phyloP scores from a whole-genome alignment of 2,888 invertebrate species.

The Brassicogethes aeneus region DNA sequence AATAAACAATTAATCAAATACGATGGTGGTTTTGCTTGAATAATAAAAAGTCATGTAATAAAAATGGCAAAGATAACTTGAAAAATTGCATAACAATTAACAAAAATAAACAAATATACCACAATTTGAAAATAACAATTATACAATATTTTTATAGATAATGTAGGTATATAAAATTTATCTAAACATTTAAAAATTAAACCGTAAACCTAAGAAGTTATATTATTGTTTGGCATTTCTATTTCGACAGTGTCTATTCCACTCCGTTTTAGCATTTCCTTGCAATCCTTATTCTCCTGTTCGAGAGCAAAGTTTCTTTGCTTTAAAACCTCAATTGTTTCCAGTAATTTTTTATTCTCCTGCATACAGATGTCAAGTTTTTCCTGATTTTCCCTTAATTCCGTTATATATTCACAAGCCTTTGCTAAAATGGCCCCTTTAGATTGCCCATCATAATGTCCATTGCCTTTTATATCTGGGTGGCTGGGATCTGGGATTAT shows the following conservation, averaged over 20 bases:
- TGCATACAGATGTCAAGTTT: constrained; percentile 52
- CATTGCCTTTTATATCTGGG: constrained; percentile 54
- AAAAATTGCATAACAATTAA: too few species aligned
- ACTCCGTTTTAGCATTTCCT: constrained; percentile 57
- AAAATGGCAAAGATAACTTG: too few species aligned
- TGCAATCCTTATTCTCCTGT: constrained; percentile 65
- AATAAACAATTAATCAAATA: too few species aligned
- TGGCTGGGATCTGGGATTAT: constrained; percentile 62
- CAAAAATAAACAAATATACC: too few species aligned
- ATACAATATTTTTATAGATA: too few species aligned
- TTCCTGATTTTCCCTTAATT: constrained; percentile 69
- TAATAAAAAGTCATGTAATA: too few species aligned
- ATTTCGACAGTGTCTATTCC: too few species aligned
- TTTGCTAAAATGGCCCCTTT: constrained; percentile 94
- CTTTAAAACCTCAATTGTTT: constrained; percentile 61
- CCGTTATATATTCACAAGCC: constrained; percentile 89
- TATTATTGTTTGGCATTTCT: constrained; percentile 27
- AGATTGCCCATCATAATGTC: constrained; percentile 60
- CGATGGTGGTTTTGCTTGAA: too few species aligned
- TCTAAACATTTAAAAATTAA: neutral
- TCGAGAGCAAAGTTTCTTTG: constrained; percentile 64
- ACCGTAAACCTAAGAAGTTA: neutral
- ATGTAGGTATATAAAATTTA: constrained; percentile 1
- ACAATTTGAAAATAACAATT: too few species aligned
- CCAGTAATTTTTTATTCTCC: constrained; percentile 63